Evolutionary conservation across 2,113 vertebrate species (phyloP).

Genomic region (Sorex fumeus): DNA sequence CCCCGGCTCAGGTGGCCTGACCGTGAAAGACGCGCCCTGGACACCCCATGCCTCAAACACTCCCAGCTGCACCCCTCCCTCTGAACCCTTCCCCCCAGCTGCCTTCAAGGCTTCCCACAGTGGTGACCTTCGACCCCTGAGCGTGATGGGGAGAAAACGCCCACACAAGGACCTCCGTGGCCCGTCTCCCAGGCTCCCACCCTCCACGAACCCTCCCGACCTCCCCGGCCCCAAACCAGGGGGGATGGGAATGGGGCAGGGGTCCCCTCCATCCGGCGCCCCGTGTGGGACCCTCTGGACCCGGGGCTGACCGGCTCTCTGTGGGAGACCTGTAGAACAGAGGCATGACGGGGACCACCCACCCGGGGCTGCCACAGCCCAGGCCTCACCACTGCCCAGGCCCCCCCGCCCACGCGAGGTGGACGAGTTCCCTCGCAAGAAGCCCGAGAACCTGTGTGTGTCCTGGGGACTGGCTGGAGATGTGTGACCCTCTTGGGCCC

Average conservation of each 20-base stretch:
- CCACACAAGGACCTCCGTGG: no score
- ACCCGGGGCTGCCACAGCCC: neutral
- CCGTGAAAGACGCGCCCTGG: neutral
- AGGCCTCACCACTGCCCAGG: no score
- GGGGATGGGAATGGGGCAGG: neutral
- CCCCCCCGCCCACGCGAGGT: rapidly evolving
- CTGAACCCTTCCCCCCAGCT: no score
- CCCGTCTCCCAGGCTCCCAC: no score
- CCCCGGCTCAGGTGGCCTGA: neutral
- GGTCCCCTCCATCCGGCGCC: neutral
- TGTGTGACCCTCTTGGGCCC: no score
- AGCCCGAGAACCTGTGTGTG: neutral
- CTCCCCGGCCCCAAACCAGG: neutral
- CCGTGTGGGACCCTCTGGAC: neutral
- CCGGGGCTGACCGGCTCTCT: neutral
- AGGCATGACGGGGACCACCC: neutral
- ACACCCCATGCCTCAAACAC: no score
- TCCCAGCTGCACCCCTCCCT: no score
- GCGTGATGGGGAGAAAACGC: no score
- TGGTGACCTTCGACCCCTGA: no score
- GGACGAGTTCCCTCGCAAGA: neutral
- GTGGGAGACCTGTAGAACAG: rapidly evolving
- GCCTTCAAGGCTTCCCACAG: no score
- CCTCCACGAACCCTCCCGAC: neutral
- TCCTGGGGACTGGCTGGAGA: no score